Evolutionary conservation across 2,797 vertebrate genomes (phyloP).

Genomic region (Sparus aurata): DNA sequence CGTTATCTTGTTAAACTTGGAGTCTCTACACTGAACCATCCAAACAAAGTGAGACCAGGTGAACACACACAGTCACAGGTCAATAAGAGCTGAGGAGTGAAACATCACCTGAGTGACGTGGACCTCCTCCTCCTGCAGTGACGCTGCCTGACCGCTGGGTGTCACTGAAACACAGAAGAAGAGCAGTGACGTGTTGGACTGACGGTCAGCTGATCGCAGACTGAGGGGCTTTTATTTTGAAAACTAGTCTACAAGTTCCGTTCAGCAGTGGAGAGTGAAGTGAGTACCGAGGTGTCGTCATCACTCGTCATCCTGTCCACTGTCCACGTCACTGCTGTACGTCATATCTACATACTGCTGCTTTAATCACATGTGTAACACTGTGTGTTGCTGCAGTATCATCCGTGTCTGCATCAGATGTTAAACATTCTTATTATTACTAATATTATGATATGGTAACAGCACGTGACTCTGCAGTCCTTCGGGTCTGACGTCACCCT

Average conservation of each 20-base stretch:
- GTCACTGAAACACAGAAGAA: constrained; percentile 2
- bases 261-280: too few species aligned
- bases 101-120: background rate
- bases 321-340: too few species aligned
- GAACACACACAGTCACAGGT: background rate
- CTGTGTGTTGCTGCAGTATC: background rate
- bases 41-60: background rate
- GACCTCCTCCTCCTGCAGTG: background rate
- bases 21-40: background rate
- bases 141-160: background rate
- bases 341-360: too few species aligned
- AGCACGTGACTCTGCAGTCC: constrained; percentile 79
- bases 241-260: background rate
- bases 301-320: too few species aligned
- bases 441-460: constrained; percentile 25
- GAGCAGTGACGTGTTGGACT: background rate
- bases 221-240: constrained; percentile 15
- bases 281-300: too few species aligned
- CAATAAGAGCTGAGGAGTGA: background rate
- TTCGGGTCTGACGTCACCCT: constrained; percentile 89
- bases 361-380: too few species aligned
- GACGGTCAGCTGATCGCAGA: too few species aligned
- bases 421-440: background rate
- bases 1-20: too few species aligned
- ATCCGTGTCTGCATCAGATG: background rate